These are phyloP conservation scores for Peromyscus attwateri DNA, from an alignment of 2,797 vertebrate genomes.

Conservation along the genomic window DNA sequence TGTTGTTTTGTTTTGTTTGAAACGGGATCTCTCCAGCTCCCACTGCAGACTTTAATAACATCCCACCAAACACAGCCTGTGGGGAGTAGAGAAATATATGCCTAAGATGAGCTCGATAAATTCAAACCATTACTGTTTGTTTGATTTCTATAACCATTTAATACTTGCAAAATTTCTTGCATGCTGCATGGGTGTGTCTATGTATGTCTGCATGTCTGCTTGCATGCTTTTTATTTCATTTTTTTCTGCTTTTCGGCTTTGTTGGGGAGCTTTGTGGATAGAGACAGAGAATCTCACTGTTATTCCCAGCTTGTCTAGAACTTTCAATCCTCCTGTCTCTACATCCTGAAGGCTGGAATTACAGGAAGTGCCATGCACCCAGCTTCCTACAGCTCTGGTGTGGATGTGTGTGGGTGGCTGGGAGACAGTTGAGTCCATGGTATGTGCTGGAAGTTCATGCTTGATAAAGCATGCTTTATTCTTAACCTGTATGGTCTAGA, in stretches of 20 bases:
- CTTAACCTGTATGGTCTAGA: not conserved
- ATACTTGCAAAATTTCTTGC: slow-evolving; percentile 20
- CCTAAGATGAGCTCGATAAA: not conserved
- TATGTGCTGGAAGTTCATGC: not conserved
- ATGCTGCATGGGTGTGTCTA: too few relatives aligned
- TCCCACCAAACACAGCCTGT: not conserved
- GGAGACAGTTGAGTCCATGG: not conserved
- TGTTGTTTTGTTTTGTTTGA: not conserved
- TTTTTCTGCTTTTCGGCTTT: not conserved
- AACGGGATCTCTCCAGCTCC: not conserved
- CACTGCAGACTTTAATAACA: not conserved
- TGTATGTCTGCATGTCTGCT: not conserved
- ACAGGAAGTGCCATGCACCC: not conserved
- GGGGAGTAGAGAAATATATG: not conserved
- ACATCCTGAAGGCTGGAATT: not conserved
- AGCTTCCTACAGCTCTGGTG: not conserved
- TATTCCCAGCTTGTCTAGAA: not conserved
- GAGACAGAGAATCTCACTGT: not conserved
- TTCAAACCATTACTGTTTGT: not conserved
- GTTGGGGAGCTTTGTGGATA: not conserved
- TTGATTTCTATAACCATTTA: not conserved
- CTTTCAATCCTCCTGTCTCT: not conserved
- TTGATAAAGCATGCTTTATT: not conserved
- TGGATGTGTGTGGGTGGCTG: not conserved
- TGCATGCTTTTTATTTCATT: not conserved